Conservation (phyloP, 2,113 vertebrate species). For the Tenebrosternarchus preto region DNA sequence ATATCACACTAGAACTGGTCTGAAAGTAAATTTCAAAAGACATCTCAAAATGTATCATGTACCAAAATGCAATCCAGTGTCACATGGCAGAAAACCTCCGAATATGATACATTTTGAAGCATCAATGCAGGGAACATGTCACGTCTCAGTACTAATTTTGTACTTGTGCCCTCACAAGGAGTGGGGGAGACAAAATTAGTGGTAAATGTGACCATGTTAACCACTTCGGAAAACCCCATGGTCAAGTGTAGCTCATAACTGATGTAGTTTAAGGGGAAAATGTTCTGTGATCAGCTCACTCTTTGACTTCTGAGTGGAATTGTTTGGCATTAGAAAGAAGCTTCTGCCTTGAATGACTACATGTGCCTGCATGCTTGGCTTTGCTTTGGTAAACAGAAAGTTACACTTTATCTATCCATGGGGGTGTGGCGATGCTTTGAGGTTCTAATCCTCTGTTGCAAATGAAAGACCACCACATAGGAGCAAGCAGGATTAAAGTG, state of each 20-base stretch:
- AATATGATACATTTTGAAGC: constrained; percentile 86
- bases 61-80: constrained; percentile 62
- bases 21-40: constrained; percentile 70
- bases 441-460: constrained; percentile 77
- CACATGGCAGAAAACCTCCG: constrained; percentile 60
- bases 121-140: constrained; percentile 86
- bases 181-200: constrained; percentile 81
- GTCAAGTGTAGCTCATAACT: constrained; percentile 73
- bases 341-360: constrained; percentile 8
- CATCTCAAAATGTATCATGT: constrained; percentile 79
- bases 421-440: constrained; percentile 86
- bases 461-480: constrained; percentile 77
- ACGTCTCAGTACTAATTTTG: constrained; percentile 82
- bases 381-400: constrained; percentile 53
- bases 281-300: constrained; percentile 26
- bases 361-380: constrained; percentile 28
- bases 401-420: constrained; percentile 83
- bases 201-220: constrained; percentile 81
- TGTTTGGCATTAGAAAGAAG: constrained; percentile 38
- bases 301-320: constrained; percentile 34
- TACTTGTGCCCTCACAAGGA: constrained; percentile 61
- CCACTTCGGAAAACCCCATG: constrained; percentile 85
- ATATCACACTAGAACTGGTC: constrained; percentile 74
- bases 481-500: constrained; percentile 95
- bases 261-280: constrained; percentile 36